phyloP scores from a whole-genome alignment of 2,797 vertebrate genomes.

The Rhodeus uyekii region DNA sequence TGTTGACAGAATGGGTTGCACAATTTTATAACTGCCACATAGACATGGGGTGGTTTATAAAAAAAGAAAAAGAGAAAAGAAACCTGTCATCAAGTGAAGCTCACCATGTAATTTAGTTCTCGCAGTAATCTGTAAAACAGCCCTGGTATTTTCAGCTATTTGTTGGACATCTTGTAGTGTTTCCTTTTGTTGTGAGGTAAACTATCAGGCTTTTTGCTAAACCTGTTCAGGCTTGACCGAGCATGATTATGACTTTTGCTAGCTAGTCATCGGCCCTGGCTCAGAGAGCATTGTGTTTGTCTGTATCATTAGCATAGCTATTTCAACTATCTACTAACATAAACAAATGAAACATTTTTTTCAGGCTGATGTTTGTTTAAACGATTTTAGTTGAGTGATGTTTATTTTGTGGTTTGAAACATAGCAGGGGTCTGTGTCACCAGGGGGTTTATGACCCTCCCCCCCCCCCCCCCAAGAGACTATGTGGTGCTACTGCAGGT shows the following conservation, averaged over 20 bases:
- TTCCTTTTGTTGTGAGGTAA: slow-evolving; percentile 17
- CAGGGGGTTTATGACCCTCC: not conserved
- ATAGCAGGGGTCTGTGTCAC: no score
- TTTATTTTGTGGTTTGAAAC: not conserved
- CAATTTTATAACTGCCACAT: slow-evolving; percentile 40
- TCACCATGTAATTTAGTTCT: slow-evolving; percentile 38
- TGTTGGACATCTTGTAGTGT: slow-evolving; percentile 13
- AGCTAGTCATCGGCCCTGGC: not conserved
- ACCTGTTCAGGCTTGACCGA: not conserved
- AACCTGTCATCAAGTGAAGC: slow-evolving; percentile 44
- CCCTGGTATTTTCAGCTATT: slow-evolving; percentile 27
- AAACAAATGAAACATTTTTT: not conserved
- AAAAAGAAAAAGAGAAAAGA: slow-evolving; percentile 1
- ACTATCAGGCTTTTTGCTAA: not conserved
- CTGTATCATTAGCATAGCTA: not conserved
- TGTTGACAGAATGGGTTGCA: slow-evolving; percentile 16
- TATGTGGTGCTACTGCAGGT: not conserved
- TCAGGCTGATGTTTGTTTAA: not conserved
- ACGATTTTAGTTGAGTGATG: not conserved
- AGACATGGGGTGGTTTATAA: slow-evolving; percentile 26
- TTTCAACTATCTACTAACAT: not conserved
- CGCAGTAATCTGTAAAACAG: slow-evolving; percentile 45
- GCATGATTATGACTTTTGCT: not conserved
- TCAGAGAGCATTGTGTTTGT: not conserved
- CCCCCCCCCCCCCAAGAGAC: no score